Base-by-base conservation (phyloP, 2,797 vertebrate genomes). In the Acipenser oxyrinchus region DNA sequence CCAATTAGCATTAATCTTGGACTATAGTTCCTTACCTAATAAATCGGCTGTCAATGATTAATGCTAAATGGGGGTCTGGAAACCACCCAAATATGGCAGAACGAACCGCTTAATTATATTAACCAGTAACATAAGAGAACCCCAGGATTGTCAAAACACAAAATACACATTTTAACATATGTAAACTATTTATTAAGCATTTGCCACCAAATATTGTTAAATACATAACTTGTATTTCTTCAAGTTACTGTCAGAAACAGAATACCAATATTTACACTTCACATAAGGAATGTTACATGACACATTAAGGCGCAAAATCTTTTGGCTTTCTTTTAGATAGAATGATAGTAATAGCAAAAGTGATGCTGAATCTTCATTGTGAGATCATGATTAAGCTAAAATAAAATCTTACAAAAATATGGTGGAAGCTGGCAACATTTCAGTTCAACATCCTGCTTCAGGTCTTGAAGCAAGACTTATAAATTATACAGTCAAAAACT, bases 191-290 rank as follows among this genome's bases (percentile, higher is more conserved):
- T 99, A 98, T 95, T 89, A 86, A 89, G 94, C 94, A 95, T 98
- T 96, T 97, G 93, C 93, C 94, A 97, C 94, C 93, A 95, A 84
- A 83, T 84, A 83, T 90, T 92, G 94, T 97, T 98, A 99, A 98
- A 97, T 96, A 96, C 94, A 91, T 89, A 86, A 92, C 89, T 92
- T 91, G 92, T 84, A 90, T 87, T 87, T 79, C 83, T 91, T 91
- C 90, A 90, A 93, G 92, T 92, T 92, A 88, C 91, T 88, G 89
- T 92, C 91, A 92, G 92, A 93, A 92, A 93, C 89, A 89, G 81
- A 90, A 90, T 93, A 92, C 86, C 89, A 93, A 92, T 95, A 94
- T 94, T 94, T 89, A 95, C 92, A 90, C 82, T 91, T 93, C 89
- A 90, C 90, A 91, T 91, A 92, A 95, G 94, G 94, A 97, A 96